Evolutionary conservation across 1,140 invertebrate species (phyloP).

Genomic region (Frieseomelitta varia): DNA sequence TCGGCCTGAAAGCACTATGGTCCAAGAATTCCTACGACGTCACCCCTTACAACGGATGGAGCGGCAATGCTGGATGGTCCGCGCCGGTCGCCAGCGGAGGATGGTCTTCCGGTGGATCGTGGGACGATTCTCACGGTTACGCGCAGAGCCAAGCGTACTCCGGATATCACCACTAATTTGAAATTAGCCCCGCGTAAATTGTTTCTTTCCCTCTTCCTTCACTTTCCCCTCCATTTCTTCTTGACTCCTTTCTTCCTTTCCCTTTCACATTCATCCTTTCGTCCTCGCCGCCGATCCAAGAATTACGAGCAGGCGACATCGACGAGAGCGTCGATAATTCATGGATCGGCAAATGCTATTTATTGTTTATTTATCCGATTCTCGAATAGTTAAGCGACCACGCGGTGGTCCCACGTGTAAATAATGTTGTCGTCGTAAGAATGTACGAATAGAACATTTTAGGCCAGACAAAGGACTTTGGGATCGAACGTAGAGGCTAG

Average conservation of each 20-base stretch:
- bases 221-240: too few species aligned
- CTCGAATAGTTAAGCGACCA: slow-evolving; percentile 22
- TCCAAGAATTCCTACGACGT: slow-evolving; percentile 73
- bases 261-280: neutral
- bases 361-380: slow-evolving; percentile 73
- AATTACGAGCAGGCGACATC: neutral
- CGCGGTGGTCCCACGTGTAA: slow-evolving; percentile 50
- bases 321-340: neutral
- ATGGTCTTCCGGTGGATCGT: slow-evolving; percentile 74
- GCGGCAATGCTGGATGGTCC: slow-evolving; percentile 48
- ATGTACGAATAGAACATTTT: slow-evolving; percentile 27
- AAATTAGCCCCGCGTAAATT: neutral
- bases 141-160: slow-evolving; percentile 73
- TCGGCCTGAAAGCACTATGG: slow-evolving; percentile 82
- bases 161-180: slow-evolving; percentile 71
- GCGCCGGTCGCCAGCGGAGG: slow-evolving; percentile 59
- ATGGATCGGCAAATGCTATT: slow-evolving; percentile 65
- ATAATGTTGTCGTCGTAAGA: slow-evolving; percentile 48
- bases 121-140: slow-evolving; percentile 71
- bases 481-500: slow-evolving; percentile 77
- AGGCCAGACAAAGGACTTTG: slow-evolving; percentile 51
- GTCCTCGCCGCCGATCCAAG: neutral
- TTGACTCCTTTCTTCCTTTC: neutral
- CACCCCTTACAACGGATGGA: slow-evolving; percentile 73
- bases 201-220: neutral